These are phyloP conservation scores for Heteronetta atricapilla DNA, from an alignment of 2,113 vertebrate genomes.

Conservation along the genomic window DNA sequence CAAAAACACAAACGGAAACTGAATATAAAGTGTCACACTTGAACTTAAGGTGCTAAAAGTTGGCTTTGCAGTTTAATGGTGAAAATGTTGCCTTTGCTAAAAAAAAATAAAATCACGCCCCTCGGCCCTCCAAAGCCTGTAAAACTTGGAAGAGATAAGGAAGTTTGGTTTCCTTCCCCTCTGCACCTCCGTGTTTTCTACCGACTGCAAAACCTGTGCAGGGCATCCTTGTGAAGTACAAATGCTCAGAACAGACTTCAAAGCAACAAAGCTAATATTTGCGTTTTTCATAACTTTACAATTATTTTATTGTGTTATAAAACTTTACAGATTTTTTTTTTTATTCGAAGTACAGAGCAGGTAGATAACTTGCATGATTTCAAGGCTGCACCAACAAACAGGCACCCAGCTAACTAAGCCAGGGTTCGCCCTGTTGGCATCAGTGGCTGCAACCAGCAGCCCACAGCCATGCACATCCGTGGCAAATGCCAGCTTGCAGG, in stretches of 20 bases:
- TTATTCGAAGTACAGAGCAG: conserved; percentile 15
- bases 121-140: background rate
- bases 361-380: conserved; percentile 34
- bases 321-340: conserved; percentile 42
- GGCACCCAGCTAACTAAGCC: background rate
- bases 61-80: background rate
- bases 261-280: conserved; percentile 64
- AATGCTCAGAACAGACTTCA: conserved; percentile 41
- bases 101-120: background rate
- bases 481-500: conserved; percentile 13
- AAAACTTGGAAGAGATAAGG: conserved; percentile 10
- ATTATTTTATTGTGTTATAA: conserved; percentile 33
- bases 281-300: conserved; percentile 49
- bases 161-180: conserved; percentile 35
- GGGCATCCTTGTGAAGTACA: conserved; percentile 31
- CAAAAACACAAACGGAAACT: background rate
- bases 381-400: conserved; percentile 24
- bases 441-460: background rate
- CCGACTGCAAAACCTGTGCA: conserved; percentile 49
- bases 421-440: background rate
- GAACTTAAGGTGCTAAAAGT: background rate
- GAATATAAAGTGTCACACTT: background rate
- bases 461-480: background rate
- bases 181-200: conserved; percentile 23
- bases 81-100: background rate